Conservation (phyloP, 1,140 invertebrate genomes). For the Octopus sinensis region DNA sequence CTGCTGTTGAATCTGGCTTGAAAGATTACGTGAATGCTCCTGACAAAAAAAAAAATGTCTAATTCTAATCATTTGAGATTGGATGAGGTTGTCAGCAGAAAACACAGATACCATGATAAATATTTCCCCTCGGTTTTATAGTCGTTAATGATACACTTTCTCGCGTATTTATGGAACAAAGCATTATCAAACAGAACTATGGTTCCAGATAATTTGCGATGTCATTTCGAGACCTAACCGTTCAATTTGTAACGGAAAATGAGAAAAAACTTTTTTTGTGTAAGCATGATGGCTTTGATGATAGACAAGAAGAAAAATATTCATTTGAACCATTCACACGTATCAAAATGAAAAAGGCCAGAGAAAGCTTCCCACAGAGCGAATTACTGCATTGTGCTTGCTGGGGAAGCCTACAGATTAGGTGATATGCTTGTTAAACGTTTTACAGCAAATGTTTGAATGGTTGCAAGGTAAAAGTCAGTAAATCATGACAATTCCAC, state of each 20-base stretch:
- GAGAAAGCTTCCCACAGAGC: slow-evolving; percentile 1
- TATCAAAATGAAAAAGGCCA: background rate
- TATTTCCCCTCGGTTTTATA: slow-evolving; percentile 8
- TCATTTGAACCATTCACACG: background rate
- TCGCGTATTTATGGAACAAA: slow-evolving; percentile 5
- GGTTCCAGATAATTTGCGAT: background rate
- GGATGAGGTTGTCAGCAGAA: slow-evolving; percentile 1
- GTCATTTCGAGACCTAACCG: background rate
- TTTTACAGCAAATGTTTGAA: background rate
- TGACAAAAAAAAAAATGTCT: background rate
- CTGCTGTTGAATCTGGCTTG: background rate
- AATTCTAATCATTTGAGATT: background rate
- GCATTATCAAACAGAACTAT: slow-evolving; percentile 5
- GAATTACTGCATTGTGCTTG: background rate
- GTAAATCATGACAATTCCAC: slow-evolving; percentile 1
- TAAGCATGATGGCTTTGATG: background rate
- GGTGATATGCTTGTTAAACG: background rate
- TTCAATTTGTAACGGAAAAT: background rate
- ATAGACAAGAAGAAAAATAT: background rate
- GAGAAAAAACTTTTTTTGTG: background rate
- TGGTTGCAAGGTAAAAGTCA: background rate
- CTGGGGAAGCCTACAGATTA: background rate
- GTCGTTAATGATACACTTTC: slow-evolving; percentile 1
- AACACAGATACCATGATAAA: slow-evolving; percentile 1
- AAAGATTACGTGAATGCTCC: background rate